Conservation (phyloP, 2,888 invertebrate genomes). For the Heteropelma amictum region DNA sequence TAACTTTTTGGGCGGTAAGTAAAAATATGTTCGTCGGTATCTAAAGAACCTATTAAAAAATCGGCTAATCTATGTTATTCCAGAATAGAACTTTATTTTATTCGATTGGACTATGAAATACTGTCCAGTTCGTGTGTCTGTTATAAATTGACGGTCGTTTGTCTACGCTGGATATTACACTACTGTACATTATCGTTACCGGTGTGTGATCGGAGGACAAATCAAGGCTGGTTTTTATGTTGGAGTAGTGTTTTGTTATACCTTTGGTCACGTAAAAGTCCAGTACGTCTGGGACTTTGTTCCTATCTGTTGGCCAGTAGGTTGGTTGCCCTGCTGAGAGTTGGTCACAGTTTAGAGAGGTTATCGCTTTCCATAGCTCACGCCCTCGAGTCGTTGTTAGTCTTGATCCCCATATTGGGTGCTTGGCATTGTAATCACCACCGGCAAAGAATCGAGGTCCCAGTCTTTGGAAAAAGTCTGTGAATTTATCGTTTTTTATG, state of each 20-base stretch:
- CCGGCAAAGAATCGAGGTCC: conserved; percentile 44
- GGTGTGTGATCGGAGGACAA: too few species aligned
- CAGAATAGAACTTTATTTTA: too few species aligned
- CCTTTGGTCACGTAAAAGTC: conserved; percentile 59
- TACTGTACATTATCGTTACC: conserved; percentile 47
- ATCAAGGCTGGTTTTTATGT: conserved; percentile 49
- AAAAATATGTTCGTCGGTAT: too few species aligned
- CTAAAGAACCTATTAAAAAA: too few species aligned
- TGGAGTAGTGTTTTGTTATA: conserved; percentile 42
- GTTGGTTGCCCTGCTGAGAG: conserved; percentile 58
- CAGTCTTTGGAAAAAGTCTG: conserved; percentile 30
- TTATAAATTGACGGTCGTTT: conserved; percentile 43
- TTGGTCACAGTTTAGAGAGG: neutral
- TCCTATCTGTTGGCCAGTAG: conserved; percentile 60
- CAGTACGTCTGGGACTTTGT: conserved; percentile 60
- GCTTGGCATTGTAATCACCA: conserved; percentile 58
- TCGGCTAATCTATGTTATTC: too few species aligned
- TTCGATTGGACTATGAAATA: conserved; percentile 34
- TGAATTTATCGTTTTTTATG: conserved; percentile 54
- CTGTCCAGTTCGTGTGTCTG: conserved; percentile 51
- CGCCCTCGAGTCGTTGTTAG: conserved; percentile 43
- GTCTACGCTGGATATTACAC: conserved; percentile 37
- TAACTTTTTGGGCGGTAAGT: too few species aligned
- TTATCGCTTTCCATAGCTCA: conserved; percentile 25
- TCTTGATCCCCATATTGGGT: conserved; percentile 58